Percentiles rank a stretch among this genome's conserved stretches.
phyloP scores from a whole-genome alignment of 2,888 invertebrate genomes.

The Drosophila mimica region DNA sequence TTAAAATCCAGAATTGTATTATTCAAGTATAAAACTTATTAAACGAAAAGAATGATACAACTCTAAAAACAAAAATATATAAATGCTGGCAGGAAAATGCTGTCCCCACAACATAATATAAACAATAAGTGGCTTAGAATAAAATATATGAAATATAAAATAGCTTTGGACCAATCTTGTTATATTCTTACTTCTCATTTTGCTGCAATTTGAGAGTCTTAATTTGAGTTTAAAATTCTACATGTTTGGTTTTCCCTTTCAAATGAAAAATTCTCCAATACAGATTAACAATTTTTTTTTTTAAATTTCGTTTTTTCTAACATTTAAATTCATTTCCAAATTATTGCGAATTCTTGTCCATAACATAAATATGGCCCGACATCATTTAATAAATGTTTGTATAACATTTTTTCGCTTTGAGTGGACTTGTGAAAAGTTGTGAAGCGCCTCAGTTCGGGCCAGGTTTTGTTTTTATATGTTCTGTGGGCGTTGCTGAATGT shows the following conservation, averaged over 20 bases:
- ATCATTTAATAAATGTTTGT: slow-evolving; percentile 36
- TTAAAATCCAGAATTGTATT: background rate
- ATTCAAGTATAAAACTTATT: background rate
- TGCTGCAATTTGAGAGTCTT: background rate
- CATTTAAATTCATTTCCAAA: background rate
- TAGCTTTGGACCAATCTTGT: background rate
- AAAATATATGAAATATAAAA: background rate
- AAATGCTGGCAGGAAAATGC: background rate
- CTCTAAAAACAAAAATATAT: background rate
- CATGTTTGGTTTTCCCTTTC: background rate
- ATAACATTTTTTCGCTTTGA: slow-evolving; percentile 54
- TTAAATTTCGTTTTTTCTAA: background rate
- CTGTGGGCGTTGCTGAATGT: slow-evolving; percentile 68
- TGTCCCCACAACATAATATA: background rate
- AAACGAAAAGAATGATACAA: background rate
- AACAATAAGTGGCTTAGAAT: background rate
- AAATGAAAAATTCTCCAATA: background rate
- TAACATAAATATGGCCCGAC: slow-evolving; percentile 1
- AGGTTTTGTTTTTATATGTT: slow-evolving; percentile 30
- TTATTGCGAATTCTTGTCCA: slow-evolving; percentile 32
- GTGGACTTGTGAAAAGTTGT: slow-evolving; percentile 63
- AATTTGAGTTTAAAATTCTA: background rate
- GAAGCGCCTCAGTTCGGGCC: slow-evolving; percentile 49
- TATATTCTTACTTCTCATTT: background rate
- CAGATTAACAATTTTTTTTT: background rate